A percentile compares a stretch with the other conserved stretches of the same genome.
These are phyloP conservation scores for Pandemis heparana DNA, from an alignment of 2,888 invertebrate genomes.

Conservation along the genomic window DNA sequence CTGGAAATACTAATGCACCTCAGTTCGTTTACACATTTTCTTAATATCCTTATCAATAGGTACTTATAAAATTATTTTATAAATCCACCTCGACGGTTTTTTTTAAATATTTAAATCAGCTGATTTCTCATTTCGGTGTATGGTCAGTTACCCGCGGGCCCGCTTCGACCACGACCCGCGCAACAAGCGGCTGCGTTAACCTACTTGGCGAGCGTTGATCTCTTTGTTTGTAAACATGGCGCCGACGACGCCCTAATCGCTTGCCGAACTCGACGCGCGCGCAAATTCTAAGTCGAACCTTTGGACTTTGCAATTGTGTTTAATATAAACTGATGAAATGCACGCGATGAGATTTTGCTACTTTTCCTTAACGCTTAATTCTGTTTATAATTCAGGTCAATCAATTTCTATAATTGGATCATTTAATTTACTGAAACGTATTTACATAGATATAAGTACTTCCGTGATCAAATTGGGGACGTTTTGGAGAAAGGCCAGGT, in stretches of 20 bases:
- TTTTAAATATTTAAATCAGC: conserved; percentile 8
- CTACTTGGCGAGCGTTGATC: conserved; percentile 85
- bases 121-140: conserved; percentile 19
- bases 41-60: not conserved
- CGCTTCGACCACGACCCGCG: conserved; percentile 78
- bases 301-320: conserved; percentile 13
- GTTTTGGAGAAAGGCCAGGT: too few relatives aligned
- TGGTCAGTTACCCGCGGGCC: conserved; percentile 26
- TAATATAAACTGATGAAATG: not conserved
- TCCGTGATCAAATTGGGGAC: too few relatives aligned
- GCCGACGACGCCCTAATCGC: conserved; percentile 57
- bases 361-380: too few relatives aligned
- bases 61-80: too few relatives aligned
- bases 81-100: too few relatives aligned
- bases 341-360: too few relatives aligned
- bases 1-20: not conserved
- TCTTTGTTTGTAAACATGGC: conserved; percentile 86
- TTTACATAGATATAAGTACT: too few relatives aligned
- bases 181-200: conserved; percentile 78
- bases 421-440: too few relatives aligned
- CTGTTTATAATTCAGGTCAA: too few relatives aligned
- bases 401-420: too few relatives aligned
- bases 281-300: conserved; percentile 25
- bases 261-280: conserved; percentile 38
- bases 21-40: not conserved